Evolutionary conservation across 2,888 invertebrate genomes (phyloP).

Genomic region (Xylophagus ater): DNA sequence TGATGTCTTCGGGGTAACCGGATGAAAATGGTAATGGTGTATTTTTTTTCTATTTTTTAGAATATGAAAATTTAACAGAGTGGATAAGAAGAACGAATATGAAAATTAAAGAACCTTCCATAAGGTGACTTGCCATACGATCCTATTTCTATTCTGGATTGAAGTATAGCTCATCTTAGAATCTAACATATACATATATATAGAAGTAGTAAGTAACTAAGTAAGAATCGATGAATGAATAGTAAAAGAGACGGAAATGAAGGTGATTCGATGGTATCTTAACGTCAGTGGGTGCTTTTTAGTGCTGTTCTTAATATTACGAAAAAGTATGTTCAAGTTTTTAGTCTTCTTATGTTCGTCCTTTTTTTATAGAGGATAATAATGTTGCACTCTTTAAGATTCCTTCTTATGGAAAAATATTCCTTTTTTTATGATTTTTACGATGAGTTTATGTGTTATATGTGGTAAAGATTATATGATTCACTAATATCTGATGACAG

Average conservation of each 20-base stretch:
- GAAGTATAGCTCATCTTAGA: too few species aligned
- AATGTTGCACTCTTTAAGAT: slow-evolving; percentile 8
- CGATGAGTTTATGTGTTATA: slow-evolving; percentile 14
- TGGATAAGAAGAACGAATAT: slow-evolving; percentile 10
- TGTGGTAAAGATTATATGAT: slow-evolving; percentile 12
- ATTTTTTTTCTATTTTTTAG: too few species aligned
- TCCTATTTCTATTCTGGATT: slow-evolving; percentile 9
- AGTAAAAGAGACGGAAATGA: slow-evolving; percentile 1
- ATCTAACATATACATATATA: too few species aligned
- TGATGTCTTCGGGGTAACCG: too few species aligned
- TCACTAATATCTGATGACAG: slow-evolving; percentile 14
- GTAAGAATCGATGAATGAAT: too few species aligned
- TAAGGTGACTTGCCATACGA: slow-evolving; percentile 10
- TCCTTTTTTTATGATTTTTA: too few species aligned
- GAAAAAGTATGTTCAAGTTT: too few species aligned
- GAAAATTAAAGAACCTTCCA: slow-evolving; percentile 5
- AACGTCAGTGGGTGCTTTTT: slow-evolving; percentile 8
- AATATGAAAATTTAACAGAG: too few species aligned
- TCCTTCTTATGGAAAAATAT: slow-evolving; percentile 14
- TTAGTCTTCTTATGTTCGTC: slow-evolving; percentile 6
- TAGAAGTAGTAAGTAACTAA: too few species aligned
- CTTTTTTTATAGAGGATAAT: slow-evolving; percentile 10
- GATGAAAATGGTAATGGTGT: too few species aligned
- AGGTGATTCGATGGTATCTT: background rate
- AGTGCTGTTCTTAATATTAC: slow-evolving; percentile 10